Evolutionary conservation across 2,888 invertebrate genomes (phyloP).

Genomic region (Acrobasis consociella): DNA sequence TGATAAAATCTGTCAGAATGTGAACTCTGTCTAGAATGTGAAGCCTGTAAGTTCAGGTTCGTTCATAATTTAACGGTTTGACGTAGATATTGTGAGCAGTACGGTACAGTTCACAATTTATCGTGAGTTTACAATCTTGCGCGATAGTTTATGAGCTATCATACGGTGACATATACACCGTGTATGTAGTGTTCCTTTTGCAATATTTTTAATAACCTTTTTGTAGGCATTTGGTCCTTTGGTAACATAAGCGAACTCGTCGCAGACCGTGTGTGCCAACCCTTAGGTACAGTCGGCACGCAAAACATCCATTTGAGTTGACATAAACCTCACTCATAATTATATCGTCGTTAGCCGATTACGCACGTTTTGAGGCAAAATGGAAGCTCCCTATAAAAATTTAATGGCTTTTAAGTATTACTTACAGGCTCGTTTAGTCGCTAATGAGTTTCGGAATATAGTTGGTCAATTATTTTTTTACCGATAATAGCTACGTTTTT

Average conservation of each 20-base stretch:
- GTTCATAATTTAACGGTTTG: too few species aligned
- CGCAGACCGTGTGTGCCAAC: conserved; percentile 37
- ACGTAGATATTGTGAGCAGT: too few species aligned
- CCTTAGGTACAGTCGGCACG: conserved; percentile 45
- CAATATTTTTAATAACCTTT: too few species aligned
- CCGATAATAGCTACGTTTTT: neutral
- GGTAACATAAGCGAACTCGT: neutral
- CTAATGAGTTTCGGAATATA: conserved; percentile 11
- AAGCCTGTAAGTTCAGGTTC: too few species aligned
- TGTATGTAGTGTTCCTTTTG: too few species aligned
- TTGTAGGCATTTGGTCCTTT: too few species aligned
- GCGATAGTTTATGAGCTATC: too few species aligned
- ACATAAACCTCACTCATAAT: conserved; percentile 43
- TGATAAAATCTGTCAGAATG: too few species aligned
- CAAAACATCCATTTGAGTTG: conserved; percentile 51
- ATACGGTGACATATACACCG: too few species aligned
- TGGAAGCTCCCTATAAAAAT: conserved; percentile 20
- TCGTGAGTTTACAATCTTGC: too few species aligned
- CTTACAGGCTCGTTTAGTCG: conserved; percentile 8
- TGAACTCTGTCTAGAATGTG: too few species aligned
- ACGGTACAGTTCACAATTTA: too few species aligned
- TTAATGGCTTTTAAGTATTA: conserved; percentile 20
- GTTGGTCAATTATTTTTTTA: neutral
- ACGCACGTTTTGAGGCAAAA: conserved; percentile 21
- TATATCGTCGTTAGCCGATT: conserved; percentile 51